A percentile compares a stretch with the other conserved stretches of the same genome.
These are phyloP conservation scores for Ommatoiulus sabulosus DNA, from an alignment of 2,888 invertebrate species.

Conservation along the genomic window DNA sequence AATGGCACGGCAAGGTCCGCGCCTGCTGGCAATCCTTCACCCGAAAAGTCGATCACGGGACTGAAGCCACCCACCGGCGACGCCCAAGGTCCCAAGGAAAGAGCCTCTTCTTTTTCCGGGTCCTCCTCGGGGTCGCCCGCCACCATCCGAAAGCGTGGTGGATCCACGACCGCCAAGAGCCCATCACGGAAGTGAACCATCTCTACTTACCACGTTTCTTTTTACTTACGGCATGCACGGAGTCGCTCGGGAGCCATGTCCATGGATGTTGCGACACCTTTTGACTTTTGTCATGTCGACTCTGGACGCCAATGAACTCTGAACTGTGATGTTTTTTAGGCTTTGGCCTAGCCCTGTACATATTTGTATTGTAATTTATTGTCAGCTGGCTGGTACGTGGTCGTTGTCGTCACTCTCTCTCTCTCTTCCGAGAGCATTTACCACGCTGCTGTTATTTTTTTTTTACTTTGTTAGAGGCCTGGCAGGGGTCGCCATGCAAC, in stretches of 20 bases:
- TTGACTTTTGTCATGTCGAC: not conserved
- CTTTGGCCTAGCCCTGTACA: not conserved
- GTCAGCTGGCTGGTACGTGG: not conserved
- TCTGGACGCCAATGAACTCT: not conserved
- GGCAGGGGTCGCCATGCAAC: not conserved
- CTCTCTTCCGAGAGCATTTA: not conserved
- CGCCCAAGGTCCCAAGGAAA: not conserved
- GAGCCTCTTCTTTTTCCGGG: conserved; percentile 6
- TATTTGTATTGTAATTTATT: conserved; percentile 50
- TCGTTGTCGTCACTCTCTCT: conserved; percentile 20
- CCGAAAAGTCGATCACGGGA: not conserved
- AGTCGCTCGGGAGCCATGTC: not conserved
- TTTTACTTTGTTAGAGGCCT: not conserved
- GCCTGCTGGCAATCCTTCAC: not conserved
- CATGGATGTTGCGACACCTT: not conserved
- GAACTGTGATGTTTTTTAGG: conserved; percentile 47
- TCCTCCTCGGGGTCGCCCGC: not conserved
- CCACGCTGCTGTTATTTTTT: not conserved
- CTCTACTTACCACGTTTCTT: not conserved
- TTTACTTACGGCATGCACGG: not conserved
- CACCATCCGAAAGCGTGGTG: not conserved
- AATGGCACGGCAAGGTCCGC: not conserved
- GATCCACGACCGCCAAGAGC: not conserved
- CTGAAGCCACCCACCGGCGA: not conserved
- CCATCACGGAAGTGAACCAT: not conserved